Evolutionary conservation across 1,140 invertebrate species (phyloP), one percentile per base, ranked within the genome.

Genomic region (Bombus polaris): DNA sequence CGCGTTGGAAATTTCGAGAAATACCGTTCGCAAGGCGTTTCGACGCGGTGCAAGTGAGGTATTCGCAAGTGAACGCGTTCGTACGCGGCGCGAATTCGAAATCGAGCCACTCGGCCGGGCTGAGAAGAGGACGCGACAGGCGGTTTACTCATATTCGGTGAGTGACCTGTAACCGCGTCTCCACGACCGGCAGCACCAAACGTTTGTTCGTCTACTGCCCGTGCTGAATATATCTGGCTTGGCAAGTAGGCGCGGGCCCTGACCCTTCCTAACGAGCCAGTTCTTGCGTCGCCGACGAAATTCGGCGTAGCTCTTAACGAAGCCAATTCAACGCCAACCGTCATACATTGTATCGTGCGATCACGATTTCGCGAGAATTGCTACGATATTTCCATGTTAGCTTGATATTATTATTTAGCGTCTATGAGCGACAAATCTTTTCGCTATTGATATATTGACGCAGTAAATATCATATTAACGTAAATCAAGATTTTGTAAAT

Each of bases 71-170:
- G 81, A 53, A 44, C 44, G 65, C 66, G 80, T 68, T 70, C 76
- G 82, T 66, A 72, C 89, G 78, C 77, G 68, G 62, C 32, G 77
- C 81, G 68, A 83, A 83, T 66, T 83, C 81, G 72, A 83, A 83
- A 83, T 57, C 59, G 81, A 39, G 73, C 13, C 39, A 25, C 25
- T 44, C 28, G 70, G 25, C 32, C 42, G 68, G 68, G 68, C 65
- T 66, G 85, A 80, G 80, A 59, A 47, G 66, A 85, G 80, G 86
- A 85, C 83, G 85, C 37, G 73, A 88, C 90, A 85, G 87, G 78
- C 88, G 84, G 88, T 90, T 91, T 92, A 88, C 91, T 94, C 91
- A 93, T 95, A 95, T 95, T 95, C 94, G 94, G 94, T 94, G 94
- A 94, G 92, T 94, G 94, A 95, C 94, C 94, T 92, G 93, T 90